Percentiles rank a stretch among this genome's conserved stretches.
phyloP scores from a whole-genome alignment of 35 echinoderm and acorn worm species.

The Lytechinus variegatus region DNA sequence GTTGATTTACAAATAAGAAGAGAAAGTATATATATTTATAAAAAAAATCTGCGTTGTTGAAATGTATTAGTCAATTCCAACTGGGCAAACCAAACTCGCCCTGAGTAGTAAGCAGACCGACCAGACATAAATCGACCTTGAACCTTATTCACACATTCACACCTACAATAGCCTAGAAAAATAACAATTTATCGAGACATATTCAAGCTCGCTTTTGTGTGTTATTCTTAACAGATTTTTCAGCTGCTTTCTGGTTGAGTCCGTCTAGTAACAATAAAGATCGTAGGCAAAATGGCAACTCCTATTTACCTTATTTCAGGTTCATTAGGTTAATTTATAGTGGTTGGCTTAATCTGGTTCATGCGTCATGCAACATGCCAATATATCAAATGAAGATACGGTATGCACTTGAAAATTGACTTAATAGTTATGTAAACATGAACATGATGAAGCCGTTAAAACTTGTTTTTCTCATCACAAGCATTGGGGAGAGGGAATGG shows the following conservation, averaged over 20 bases:
- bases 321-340: neutral
- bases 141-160: neutral
- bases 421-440: neutral
- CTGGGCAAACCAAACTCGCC: neutral
- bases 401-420: no score
- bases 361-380: neutral
- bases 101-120: neutral
- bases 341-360: neutral
- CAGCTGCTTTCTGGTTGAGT: neutral
- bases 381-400: neutral
- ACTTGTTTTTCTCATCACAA: neutral
- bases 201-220: neutral
- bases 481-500: neutral
- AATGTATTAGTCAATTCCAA: neutral
- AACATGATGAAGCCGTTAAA: neutral
- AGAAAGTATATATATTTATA: neutral
- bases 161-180: neutral
- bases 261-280: neutral
- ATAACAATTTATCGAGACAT: conserved; percentile 4
- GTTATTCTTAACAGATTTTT: conserved; percentile 7
- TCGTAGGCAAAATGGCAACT: neutral
- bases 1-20: no score
- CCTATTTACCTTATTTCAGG: neutral
- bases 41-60: neutral
- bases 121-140: conserved; percentile 9